A percentile compares a stretch with the other conserved stretches of the same genome.
These are phyloP conservation scores for Phyllotreta striolata DNA, from an alignment of 2,888 invertebrate genomes.

Conservation along the genomic window DNA sequence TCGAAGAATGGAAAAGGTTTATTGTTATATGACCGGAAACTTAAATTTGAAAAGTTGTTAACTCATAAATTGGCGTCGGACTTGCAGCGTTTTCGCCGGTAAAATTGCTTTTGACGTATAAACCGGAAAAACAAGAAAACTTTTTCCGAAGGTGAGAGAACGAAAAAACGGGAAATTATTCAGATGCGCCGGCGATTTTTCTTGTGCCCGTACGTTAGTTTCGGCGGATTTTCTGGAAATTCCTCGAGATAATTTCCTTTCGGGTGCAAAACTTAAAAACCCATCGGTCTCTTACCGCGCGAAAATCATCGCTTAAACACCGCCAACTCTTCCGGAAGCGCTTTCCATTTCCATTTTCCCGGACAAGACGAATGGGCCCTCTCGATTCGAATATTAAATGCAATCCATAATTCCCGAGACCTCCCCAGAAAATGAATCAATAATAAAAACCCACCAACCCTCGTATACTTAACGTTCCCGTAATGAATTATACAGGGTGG, in stretches of 20 bases:
- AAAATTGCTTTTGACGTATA: constrained; percentile 30
- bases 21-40: constrained; percentile 34
- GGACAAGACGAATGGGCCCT: constrained; percentile 12
- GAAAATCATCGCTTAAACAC: no score
- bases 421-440: constrained; percentile 21
- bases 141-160: constrained; percentile 15
- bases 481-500: no score
- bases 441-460: constrained; percentile 14
- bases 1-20: constrained; percentile 34
- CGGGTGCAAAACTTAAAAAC: no score
- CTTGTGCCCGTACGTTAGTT: no score
- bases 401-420: constrained; percentile 18
- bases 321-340: no score
- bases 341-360: neutral
- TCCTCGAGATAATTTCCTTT: no score
- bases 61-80: constrained; percentile 36
- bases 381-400: constrained; percentile 22
- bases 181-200: constrained; percentile 1
- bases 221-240: no score
- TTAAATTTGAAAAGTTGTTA: constrained; percentile 37
- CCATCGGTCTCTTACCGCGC: no score
- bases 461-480: no score
- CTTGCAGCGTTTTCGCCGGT: constrained; percentile 27
- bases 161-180: constrained; percentile 19
- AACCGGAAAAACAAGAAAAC: constrained; percentile 30